Base-by-base conservation (phyloP, 2,113 vertebrate genomes). In the Cryptotis parvus region DNA sequence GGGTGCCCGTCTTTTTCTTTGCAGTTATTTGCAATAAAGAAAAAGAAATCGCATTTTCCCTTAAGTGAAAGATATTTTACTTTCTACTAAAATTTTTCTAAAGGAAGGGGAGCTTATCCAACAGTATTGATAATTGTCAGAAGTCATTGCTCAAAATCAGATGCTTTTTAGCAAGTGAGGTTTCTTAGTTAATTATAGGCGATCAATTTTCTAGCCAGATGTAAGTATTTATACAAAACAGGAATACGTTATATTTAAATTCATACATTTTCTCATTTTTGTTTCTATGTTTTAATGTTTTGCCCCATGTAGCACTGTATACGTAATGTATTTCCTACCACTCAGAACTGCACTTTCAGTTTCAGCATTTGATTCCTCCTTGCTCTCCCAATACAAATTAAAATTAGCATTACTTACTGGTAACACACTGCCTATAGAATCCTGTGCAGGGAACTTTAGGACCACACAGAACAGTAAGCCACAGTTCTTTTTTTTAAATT, bases 201-300 rank as follows among this genome's bases (percentile, higher is more conserved):
- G 80, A 85, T 89, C 89, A 80, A 68, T 35, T 89, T 86, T 84
- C 29, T 89, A 91, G 86, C 77, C 89, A 58, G 52, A 83, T 84
- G 58, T 73, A 83, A 80, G 35, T 91, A 84, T 80, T 55, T 90
- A 2, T 5, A 87, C 45, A 39, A 78, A 83, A 72, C 15, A 91
- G 49, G 68, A 95, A 87, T 75, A 91, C 58, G 24, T 69, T 90
- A 26, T 58, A 84, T 74, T 92, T 87, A 29, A 77, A 41, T 55
- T 80, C 58, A 91, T 78, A 31, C 4, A 49, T 63, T 94, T 87
- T 94, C 52, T 39, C 2, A 93, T 73, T 86, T 72, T 91, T 80
- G 87, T 92, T 84, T 74, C 45, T 49, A 49, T n/a, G 27, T 80
- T 81, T 93, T 92, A 92, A 55, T 89, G 74, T 41, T 81, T 91